Conservation (phyloP, 1,140 invertebrate genomes). For the Halictus rubicundus region DNA sequence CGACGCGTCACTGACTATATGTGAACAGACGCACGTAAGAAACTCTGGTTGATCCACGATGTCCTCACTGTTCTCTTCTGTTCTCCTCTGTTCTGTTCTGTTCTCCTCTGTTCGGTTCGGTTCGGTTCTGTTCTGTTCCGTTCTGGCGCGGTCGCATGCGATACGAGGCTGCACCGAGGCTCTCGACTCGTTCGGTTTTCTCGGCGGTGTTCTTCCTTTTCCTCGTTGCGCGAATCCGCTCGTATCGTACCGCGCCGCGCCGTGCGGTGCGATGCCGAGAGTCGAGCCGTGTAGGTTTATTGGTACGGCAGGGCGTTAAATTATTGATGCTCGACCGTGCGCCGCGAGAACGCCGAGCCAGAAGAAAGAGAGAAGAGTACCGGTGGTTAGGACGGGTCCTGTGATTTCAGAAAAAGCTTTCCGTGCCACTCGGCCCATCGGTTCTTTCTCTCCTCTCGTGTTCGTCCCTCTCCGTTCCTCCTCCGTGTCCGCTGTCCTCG, state of each 20-base stretch:
- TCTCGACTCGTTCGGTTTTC: conserved; percentile 26
- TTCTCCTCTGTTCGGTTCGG: conserved; percentile 51
- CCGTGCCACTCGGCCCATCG: conserved; percentile 60
- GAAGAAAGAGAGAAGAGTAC: conserved; percentile 51
- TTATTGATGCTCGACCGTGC: conserved; percentile 71
- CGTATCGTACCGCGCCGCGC: background rate
- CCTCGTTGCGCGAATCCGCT: conserved; percentile 1
- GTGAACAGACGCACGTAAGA: conserved; percentile 67
- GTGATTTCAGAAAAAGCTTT: conserved; percentile 73
- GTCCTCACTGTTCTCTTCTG: conserved; percentile 36
- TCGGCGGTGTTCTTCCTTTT: conserved; percentile 47
- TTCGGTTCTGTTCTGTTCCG: conserved; percentile 44
- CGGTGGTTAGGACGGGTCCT: conserved; percentile 53
- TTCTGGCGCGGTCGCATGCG: conserved; percentile 9
- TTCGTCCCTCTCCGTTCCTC: no score
- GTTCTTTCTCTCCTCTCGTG: conserved; percentile 42
- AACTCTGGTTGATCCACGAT: conserved; percentile 66
- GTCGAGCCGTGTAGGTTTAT: conserved; percentile 61
- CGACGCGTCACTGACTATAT: conserved; percentile 73
- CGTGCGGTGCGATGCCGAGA: background rate
- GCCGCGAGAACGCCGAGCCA: conserved; percentile 43
- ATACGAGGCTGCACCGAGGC: conserved; percentile 14
- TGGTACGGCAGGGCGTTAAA: conserved; percentile 72
- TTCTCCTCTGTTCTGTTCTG: background rate
- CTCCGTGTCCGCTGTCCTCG: conserved; percentile 20